Percentiles rank a stretch among this genome's conserved stretches.
These are phyloP conservation scores for Galago senegalensis DNA, from an alignment of 2,797 vertebrate genomes.

Conservation along the genomic window DNA sequence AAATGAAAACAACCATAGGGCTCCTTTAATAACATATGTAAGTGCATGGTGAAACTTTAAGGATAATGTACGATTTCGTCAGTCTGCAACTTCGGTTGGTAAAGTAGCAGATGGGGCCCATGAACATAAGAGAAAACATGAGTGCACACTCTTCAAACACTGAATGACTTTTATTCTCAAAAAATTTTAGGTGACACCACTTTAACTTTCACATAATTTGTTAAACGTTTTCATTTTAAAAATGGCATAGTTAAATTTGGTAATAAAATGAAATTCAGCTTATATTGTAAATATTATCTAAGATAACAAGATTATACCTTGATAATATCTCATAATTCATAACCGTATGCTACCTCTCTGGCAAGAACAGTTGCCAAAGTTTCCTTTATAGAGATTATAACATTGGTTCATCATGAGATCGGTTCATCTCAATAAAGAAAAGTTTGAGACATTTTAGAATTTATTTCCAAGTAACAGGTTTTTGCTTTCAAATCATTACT, in stretches of 20 bases:
- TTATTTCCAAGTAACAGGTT: constrained; percentile 42
- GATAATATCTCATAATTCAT: background rate
- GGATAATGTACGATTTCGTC: background rate
- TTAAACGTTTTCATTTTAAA: background rate
- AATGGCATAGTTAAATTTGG: background rate
- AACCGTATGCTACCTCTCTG: background rate
- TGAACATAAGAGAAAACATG: background rate
- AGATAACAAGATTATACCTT: background rate
- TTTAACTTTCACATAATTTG: constrained; percentile 46
- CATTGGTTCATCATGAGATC: background rate
- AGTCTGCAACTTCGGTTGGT: background rate
- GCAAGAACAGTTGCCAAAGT: background rate
- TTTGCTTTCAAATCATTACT: constrained; percentile 42
- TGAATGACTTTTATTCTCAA: background rate
- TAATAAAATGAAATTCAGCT: background rate
- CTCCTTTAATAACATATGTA: background rate
- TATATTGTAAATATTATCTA: background rate
- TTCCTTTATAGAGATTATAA: background rate
- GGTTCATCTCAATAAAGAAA: background rate
- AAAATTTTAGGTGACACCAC: background rate
- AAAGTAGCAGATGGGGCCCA: background rate
- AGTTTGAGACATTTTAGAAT: constrained; percentile 8
- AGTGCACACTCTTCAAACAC: background rate
- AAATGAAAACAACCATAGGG: constrained; percentile 3
- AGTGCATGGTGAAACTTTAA: background rate